These are phyloP conservation scores for Heliconius sara DNA, from an alignment of 2,888 invertebrate genomes.

Conservation along the genomic window DNA sequence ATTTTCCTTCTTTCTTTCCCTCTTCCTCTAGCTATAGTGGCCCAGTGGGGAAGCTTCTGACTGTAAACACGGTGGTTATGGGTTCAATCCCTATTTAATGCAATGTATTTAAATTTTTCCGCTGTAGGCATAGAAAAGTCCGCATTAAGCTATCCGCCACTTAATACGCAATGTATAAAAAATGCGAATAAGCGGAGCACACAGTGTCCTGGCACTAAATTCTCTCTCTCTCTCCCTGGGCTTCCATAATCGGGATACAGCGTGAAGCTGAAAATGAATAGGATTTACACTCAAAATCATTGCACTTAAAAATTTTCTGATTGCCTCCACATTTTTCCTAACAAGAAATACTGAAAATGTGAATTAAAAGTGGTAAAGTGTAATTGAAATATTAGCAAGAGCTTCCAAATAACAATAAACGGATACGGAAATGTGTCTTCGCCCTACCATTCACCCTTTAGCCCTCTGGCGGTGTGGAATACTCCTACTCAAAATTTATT, in stretches of 20 bases:
- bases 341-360: neutral
- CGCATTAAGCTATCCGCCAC: neutral
- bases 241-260: neutral
- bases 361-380: slow-evolving; percentile 5
- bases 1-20: neutral
- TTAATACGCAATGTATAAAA: neutral
- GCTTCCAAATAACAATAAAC: slow-evolving; percentile 41
- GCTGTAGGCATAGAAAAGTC: neutral
- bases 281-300: neutral
- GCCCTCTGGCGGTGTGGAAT: slow-evolving; percentile 46
- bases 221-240: neutral
- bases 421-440: slow-evolving; percentile 46
- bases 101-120: neutral
- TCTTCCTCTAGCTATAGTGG: too few species aligned
- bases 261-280: neutral
- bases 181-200: too few species aligned
- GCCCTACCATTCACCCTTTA: slow-evolving; percentile 50
- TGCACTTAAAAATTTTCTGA: neutral
- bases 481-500: slow-evolving; percentile 26
- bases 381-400: slow-evolving; percentile 39
- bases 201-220: neutral
- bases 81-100: neutral
- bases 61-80: neutral
- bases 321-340: neutral
- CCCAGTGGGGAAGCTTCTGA: too few species aligned